Base-by-base conservation (phyloP, 2,113 vertebrate species). In the Equus przewalskii region DNA sequence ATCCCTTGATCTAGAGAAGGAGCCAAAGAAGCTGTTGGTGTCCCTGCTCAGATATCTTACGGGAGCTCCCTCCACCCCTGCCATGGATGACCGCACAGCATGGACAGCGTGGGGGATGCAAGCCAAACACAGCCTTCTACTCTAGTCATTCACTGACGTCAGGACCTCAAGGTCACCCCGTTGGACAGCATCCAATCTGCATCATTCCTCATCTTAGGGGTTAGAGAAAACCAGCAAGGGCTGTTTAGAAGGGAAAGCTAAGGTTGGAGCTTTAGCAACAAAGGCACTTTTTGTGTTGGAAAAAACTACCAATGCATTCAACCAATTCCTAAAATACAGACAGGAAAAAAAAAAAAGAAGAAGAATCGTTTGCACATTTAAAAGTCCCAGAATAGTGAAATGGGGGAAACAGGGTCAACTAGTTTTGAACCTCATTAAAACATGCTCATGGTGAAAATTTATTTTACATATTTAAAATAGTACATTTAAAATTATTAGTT, bases 401-500 rank as follows among this genome's bases (percentile, higher is more conserved):
- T 89, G 90, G 95, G 95, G 70, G 96, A 98, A 98, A 97, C 97
- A 95, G 81, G 98, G 98, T 98, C 98, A 95, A 98, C 98, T 99
- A 98, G 97, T 98, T 96, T 98, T 99, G 98, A 98, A 98, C 98
- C 98, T 99, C 98, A 98, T 99, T 99, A 99, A 99, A 99, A 99
- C 99, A 99, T 99, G 99, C 99, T 99, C 98, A 98, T 99, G 98
- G 99, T 99, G 99, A 99, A 99, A 99, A 99, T 99, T 99, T 99
- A 99, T 99, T 99, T 99, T 99, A 99, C 99, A 99, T 99, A 99
- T 99, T 99, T 99, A 99, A 99, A 99, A 99, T 99, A 99, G 98
- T 99, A 99, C 99, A 99, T 99, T 99, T 99, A 99, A 99, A 99
- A 99, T 99, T 96, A 99, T 98, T 99, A 99, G 99, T 99, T 99